Percentiles rank a stretch among this genome's conserved stretches.
These are phyloP conservation scores for Lasiommata megera DNA, from an alignment of 2,888 invertebrate species.

Conservation along the genomic window DNA sequence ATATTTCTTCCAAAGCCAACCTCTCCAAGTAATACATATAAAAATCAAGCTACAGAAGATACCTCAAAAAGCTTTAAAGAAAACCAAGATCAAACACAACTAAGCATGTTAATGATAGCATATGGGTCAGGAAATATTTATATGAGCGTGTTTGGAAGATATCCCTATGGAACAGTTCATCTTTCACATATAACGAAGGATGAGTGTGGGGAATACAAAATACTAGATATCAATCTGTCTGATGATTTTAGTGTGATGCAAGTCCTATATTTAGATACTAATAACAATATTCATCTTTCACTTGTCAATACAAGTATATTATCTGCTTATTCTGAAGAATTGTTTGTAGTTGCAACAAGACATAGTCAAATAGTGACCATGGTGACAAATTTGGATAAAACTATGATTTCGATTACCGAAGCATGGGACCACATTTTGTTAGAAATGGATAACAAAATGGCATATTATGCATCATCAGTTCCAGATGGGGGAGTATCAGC, in stretches of 20 bases:
- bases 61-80: slow-evolving; percentile 82
- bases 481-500: slow-evolving; percentile 92
- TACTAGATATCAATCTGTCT: slow-evolving; percentile 85
- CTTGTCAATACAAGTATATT: slow-evolving; percentile 83
- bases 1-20: slow-evolving; percentile 82
- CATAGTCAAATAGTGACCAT: slow-evolving; percentile 87
- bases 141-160: slow-evolving; percentile 92
- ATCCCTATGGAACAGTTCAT: slow-evolving; percentile 88
- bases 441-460: slow-evolving; percentile 96
- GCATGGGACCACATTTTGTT: slow-evolving; percentile 97
- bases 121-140: slow-evolving; percentile 87
- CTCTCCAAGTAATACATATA: slow-evolving; percentile 75
- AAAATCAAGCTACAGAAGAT: slow-evolving; percentile 77
- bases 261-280: slow-evolving; percentile 80
- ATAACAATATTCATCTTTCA: slow-evolving; percentile 68
- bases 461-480: slow-evolving; percentile 91
- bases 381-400: slow-evolving; percentile 86
- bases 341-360: slow-evolving; percentile 87
- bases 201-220: slow-evolving; percentile 79
- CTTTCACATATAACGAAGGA: slow-evolving; percentile 79
- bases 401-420: slow-evolving; percentile 91
- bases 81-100: slow-evolving; percentile 79
- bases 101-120: slow-evolving; percentile 91
- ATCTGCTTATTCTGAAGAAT: slow-evolving; percentile 84
- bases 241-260: slow-evolving; percentile 87